These are phyloP conservation scores for Aphis craccivora DNA, from an alignment of 1,140 invertebrate species.

Conservation along the genomic window DNA sequence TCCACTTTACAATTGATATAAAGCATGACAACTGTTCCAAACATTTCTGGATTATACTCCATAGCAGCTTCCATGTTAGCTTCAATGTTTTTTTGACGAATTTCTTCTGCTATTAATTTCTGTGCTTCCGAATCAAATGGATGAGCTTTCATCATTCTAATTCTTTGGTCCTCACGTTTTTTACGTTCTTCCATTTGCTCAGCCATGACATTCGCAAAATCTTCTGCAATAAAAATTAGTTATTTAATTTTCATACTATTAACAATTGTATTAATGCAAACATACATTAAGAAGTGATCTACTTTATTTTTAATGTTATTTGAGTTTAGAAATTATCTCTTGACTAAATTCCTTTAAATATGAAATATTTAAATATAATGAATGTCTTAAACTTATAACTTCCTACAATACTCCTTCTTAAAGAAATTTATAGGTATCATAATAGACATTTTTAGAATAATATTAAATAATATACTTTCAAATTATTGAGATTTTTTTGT, in stretches of 20 bases:
- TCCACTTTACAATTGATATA: conserved; percentile 97
- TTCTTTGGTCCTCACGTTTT: conserved; percentile 81
- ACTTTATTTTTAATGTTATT: not conserved
- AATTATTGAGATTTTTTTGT: too few relatives aligned
- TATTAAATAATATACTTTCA: too few relatives aligned
- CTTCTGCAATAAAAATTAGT: conserved; percentile 68
- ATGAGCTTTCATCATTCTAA: conserved; percentile 89
- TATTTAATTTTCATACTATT: not conserved
- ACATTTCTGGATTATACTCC: conserved; percentile 97
- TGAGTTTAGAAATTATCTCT: not conserved
- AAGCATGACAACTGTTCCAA: conserved; percentile 96
- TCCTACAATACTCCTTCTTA: not conserved
- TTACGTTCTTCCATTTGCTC: conserved; percentile 81
- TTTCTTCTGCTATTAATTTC: conserved; percentile 93
- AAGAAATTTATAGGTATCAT: not conserved
- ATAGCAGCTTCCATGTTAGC: conserved; percentile 98
- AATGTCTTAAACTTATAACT: not conserved
- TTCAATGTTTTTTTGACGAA: conserved; percentile 94
- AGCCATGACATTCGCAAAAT: conserved; percentile 81
- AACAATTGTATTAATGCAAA: not conserved
- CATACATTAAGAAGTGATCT: not conserved
- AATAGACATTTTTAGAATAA: too few relatives aligned
- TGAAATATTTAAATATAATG: not conserved
- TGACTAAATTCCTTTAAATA: not conserved
- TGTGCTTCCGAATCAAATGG: conserved; percentile 96